Conservation (phyloP, 2,888 invertebrate species). For the Idaea dimidiata region DNA sequence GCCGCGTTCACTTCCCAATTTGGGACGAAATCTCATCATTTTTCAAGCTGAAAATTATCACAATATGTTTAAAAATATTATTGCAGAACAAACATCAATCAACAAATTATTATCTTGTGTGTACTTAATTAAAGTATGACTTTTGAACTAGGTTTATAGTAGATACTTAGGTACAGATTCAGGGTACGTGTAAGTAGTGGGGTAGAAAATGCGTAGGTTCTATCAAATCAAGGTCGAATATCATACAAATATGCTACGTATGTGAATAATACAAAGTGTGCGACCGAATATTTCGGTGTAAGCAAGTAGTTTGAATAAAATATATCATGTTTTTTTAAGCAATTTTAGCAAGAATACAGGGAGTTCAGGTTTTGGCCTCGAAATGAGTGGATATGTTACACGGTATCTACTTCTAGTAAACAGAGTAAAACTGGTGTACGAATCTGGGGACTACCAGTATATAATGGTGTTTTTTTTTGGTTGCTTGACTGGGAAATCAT, state of each 20-base stretch:
- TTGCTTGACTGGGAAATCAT: neutral
- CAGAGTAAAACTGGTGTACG: neutral
- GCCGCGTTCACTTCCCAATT: slow-evolving; percentile 83
- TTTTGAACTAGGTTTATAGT: neutral
- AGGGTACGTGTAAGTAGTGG: neutral
- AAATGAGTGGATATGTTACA: too few species aligned
- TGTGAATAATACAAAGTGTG: neutral
- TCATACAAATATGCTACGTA: neutral
- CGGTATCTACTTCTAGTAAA: neutral
- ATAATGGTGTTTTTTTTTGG: slow-evolving; percentile 11
- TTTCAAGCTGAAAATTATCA: slow-evolving; percentile 28
- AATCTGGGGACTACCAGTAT: slow-evolving; percentile 4
- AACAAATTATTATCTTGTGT: neutral
- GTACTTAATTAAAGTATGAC: neutral
- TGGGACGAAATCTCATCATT: slow-evolving; percentile 83
- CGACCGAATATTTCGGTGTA: neutral
- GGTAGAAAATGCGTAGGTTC: neutral
- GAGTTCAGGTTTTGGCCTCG: too few species aligned
- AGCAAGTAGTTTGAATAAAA: neutral
- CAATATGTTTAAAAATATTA: neutral
- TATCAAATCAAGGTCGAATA: neutral
- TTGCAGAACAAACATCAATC: neutral
- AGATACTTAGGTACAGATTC: neutral
- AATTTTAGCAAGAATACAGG: neutral
- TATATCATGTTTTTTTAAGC: neutral